A percentile compares a stretch with the other conserved stretches of the same genome.
Conservation (phyloP, 1,140 invertebrate genomes). For the Philopotamus ludificatus region DNA sequence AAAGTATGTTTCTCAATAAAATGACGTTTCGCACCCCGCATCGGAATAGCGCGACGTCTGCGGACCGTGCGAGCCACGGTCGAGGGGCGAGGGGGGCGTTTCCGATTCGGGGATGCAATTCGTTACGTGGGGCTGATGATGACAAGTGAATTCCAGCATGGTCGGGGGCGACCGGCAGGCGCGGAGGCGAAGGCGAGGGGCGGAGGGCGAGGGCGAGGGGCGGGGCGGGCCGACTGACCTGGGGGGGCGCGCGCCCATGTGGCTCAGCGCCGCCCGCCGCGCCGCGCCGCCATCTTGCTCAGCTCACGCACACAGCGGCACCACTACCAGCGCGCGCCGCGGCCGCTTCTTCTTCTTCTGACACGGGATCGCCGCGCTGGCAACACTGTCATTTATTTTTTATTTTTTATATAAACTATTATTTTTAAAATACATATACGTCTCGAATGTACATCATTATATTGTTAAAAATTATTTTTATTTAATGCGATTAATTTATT, state of each 20-base stretch:
- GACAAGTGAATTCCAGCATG: too few relatives aligned
- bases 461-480: background rate
- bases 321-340: background rate
- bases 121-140: too few relatives aligned
- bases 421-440: background rate
- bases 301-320: constrained; percentile 1
- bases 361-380: background rate
- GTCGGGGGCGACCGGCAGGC: background rate
- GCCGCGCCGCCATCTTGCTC: constrained; percentile 21
- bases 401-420: background rate
- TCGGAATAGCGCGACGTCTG: too few relatives aligned
- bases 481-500: too few relatives aligned
- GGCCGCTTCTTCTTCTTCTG: background rate
- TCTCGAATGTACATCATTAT: background rate
- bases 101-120: too few relatives aligned
- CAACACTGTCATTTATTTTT: background rate
- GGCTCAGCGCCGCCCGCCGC: constrained; percentile 17
- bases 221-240: background rate
- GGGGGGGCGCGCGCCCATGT: background rate
- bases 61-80: background rate
- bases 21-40: too few relatives aligned
- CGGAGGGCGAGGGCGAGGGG: background rate
- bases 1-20: too few relatives aligned
- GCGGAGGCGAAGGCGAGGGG: background rate
- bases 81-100: background rate